Base-by-base conservation (phyloP, 2,797 vertebrate species). In the Harpagifer antarcticus region DNA sequence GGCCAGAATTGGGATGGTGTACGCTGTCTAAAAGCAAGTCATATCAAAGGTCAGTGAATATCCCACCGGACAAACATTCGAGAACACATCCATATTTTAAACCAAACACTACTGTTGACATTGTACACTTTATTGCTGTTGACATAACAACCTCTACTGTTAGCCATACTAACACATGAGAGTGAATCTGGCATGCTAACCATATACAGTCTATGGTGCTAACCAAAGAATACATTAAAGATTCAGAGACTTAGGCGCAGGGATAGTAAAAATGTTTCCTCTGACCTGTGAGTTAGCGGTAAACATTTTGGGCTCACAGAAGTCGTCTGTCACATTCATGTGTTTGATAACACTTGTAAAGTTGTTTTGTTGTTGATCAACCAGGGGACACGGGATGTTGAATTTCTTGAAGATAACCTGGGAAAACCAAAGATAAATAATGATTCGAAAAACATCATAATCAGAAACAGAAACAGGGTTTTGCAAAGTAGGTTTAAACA, bases 391-490 rank as follows among this genome's bases (percentile, higher is more conserved):
- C 0, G 48, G 2, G 76, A 97, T 95, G 86, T 96, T 95, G 93
- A 97, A 99, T 91, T 97, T 98, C 93, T 99, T 98, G 90, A 97
- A 99, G 90, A 99, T 95, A 56, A 99, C 97, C 98, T 99, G 59
- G 1, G 13, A 58, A 61, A 7, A 48, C n/a, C 10, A 6, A 48
- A 17, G n/a, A 23, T 68, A 43, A 69, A 70, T 43, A 37, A 37
- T 3, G 52, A 76, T 27, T 27, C 76, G 33, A 63, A 23, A 65
- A 62, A 66, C 8, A 37, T 37, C 33, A 37, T 37, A 37, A 37
- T 37, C 33, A 37, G 33, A 37, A 37, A 37, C 33, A 37, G 33
- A 37, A 37, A 37, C 33, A 37, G 33, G 33, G 33, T 37, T 37
- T 37, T 37, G 33, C 33, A 37, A 37, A 37, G 33, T 37, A 37